phyloP scores from a whole-genome alignment of 2,888 invertebrate genomes.

The Tenthredo distinguenda region DNA sequence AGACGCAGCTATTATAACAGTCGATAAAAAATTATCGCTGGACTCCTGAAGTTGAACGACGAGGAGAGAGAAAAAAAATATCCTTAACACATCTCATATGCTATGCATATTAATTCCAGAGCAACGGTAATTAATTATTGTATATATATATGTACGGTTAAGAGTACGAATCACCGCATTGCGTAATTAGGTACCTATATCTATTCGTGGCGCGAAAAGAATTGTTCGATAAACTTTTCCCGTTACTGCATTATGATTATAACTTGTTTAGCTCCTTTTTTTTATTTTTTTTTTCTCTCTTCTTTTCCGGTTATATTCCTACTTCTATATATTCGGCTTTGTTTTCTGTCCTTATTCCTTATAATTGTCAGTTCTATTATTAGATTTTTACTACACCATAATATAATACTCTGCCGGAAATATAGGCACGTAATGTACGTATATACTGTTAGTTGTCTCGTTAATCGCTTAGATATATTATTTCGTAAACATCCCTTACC shows the following conservation, averaged over 20 bases:
- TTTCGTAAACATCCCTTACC: slow-evolving; percentile 49
- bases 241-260: neutral
- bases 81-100: neutral
- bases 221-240: neutral
- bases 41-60: too few relatives aligned
- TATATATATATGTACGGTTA: neutral
- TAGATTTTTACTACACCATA: slow-evolving; percentile 10
- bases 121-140: neutral
- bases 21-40: too few relatives aligned
- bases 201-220: neutral
- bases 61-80: too few relatives aligned
- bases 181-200: neutral
- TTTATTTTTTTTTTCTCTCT: neutral
- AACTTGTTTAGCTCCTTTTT: neutral
- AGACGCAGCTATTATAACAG: too few relatives aligned
- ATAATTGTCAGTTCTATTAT: slow-evolving; percentile 19
- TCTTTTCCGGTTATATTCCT: neutral
- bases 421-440: neutral
- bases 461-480: slow-evolving; percentile 15
- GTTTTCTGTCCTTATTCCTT: neutral
- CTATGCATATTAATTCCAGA: neutral
- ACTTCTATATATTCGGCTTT: neutral
- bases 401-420: neutral
- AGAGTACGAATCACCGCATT: neutral
- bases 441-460: neutral